A percentile compares a stretch with the other conserved stretches of the same genome.
Conservation (phyloP, 2,888 invertebrate genomes). For the Geophilus truncorum region DNA sequence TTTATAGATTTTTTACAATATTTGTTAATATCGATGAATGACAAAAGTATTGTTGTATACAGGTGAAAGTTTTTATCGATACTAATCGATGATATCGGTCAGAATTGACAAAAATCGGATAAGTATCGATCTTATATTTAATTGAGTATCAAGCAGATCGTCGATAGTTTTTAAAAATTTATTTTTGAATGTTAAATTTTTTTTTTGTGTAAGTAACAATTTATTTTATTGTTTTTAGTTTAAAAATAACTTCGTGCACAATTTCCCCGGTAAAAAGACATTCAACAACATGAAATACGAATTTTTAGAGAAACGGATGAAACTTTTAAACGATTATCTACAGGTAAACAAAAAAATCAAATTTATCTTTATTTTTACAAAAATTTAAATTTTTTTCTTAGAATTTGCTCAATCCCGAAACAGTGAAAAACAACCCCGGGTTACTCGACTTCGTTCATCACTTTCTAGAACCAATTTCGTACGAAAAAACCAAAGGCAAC, state of each 20-base stretch:
- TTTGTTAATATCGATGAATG: too few species aligned
- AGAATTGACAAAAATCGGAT: neutral
- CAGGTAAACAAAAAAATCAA: constrained; percentile 47
- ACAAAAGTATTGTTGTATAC: too few species aligned
- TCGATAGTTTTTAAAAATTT: too few species aligned
- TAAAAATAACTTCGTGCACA: constrained; percentile 66
- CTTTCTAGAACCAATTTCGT: constrained; percentile 66
- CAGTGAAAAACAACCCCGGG: constrained; percentile 59
- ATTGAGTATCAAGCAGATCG: too few species aligned
- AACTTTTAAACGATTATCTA: constrained; percentile 69
- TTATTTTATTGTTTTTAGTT: constrained; percentile 46
- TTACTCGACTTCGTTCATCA: constrained; percentile 59
- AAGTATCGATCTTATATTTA: too few species aligned
- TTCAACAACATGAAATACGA: constrained; percentile 80
- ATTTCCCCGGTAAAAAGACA: constrained; percentile 85
- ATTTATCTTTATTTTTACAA: neutral
- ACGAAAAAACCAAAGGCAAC: constrained; percentile 58
- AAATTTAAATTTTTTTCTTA: constrained; percentile 38
- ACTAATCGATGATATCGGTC: too few species aligned
- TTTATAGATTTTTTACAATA: too few species aligned
- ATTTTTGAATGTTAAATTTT: neutral
- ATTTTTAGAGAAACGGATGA: constrained; percentile 76
- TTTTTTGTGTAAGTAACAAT: neutral
- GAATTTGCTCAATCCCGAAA: constrained; percentile 59
- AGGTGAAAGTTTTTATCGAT: too few species aligned